Evolutionary conservation across 2,888 invertebrate genomes (phyloP), one percentile per base, ranked within the genome.

Genomic region (Drosophila birchii): DNA sequence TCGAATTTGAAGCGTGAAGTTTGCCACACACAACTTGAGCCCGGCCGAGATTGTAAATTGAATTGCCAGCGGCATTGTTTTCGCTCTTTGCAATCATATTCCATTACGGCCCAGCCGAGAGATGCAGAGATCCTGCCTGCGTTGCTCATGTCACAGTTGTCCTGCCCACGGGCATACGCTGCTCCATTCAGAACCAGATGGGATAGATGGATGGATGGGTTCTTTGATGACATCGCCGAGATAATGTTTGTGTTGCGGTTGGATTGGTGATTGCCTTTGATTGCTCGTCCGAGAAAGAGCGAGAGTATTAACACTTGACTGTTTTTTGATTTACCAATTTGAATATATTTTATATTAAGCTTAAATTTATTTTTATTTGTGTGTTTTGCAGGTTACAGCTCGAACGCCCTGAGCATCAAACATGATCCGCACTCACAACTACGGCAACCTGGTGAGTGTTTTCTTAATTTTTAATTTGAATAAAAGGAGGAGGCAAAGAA

Each of bases 391-490:
- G 97, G 97, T 92, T 97, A 97, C 94, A 95, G 96, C 92, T 95
- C 96, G 92, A 97, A 97, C 93, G 94, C 96, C 58, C 93, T 96
- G 91, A 81, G 95, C 94, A 88, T 95, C 96, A 81, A 86, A 79
- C 94, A 97, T 93, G 97, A 97, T 93, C 96, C 97, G 59, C 97
- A 97, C 93, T 95, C 96, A 90, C 97, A 97, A 94, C 95, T 97
- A 87, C 94, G 97, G 91, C 97, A 97, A 94, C 97, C 97, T 94
- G 97, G 97, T 97, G 93, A 94, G 94, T 91, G 94, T 90, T 39
- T 3, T 34, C 12, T 4, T 14, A 11, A 9, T 14, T 39, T 29
- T 23, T 9, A 3, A 12, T 20, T n/a, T 12, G 2, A 2, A 8
- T 34, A n/a, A 18, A 1, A 5, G 9, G 12, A 3, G 18, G 6